Evolutionary conservation across 2,113 vertebrate genomes (phyloP).

Genomic region (Lagopus muta): DNA sequence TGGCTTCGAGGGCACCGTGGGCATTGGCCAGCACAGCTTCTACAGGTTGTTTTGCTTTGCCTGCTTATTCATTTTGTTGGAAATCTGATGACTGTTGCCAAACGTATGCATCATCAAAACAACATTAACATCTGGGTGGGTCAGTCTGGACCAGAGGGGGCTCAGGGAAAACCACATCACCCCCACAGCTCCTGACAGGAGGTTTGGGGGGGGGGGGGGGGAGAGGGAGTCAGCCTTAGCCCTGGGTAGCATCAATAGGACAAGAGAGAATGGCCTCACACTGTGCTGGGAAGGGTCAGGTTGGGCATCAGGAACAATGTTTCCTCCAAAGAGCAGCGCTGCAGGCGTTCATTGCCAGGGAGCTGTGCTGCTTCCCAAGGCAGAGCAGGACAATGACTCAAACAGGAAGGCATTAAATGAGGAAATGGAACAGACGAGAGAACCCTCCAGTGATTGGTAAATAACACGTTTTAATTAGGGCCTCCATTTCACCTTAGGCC

Average conservation of each 20-base stretch:
- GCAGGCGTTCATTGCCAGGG: no score
- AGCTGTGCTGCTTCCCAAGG: fast-evolving
- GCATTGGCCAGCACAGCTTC: fast-evolving
- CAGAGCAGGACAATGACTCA: neutral
- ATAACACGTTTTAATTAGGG: neutral
- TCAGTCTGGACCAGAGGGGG: no score
- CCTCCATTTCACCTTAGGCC: neutral
- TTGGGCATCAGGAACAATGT: no score
- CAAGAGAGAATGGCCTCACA: no score
- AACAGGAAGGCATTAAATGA: neutral
- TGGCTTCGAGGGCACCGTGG: neutral
- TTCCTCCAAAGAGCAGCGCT: no score
- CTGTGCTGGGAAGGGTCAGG: no score
- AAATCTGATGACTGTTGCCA: neutral
- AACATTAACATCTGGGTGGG: neutral
- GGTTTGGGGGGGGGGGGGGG: no score
- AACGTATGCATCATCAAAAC: neutral
- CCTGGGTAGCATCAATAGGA: no score
- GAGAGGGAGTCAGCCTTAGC: no score
- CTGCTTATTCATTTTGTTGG: no score
- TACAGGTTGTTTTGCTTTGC: neutral
- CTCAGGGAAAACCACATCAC: no score
- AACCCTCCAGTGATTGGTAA: neutral
- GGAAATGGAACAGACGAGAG: neutral
- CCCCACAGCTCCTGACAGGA: no score